Evolutionary conservation across 2,113 vertebrate genomes (phyloP).

Genomic region (Apodemus speciosus): DNA sequence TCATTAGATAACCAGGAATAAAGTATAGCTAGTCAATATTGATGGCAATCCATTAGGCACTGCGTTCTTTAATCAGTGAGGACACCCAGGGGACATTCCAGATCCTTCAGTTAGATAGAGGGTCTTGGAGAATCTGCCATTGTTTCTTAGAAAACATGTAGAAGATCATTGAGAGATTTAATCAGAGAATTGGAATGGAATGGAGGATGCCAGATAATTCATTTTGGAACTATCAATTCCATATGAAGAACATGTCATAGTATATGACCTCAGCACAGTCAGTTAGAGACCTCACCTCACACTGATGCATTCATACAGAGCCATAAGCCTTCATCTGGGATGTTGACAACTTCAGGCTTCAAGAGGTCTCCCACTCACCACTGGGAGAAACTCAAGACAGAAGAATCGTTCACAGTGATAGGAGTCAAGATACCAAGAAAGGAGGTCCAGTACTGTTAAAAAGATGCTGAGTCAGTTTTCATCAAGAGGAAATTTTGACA

Average conservation of each 20-base stretch:
- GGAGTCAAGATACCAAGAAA: neutral
- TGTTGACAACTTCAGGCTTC: neutral
- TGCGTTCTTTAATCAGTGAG: neutral
- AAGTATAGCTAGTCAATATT: neutral
- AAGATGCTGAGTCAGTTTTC: neutral
- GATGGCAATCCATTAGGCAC: neutral
- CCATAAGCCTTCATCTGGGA: neutral
- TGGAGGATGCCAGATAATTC: neutral
- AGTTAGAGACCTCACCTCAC: neutral
- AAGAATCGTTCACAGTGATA: neutral
- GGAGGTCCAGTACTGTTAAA: neutral
- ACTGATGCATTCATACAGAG: neutral
- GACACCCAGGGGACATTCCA: neutral
- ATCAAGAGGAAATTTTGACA: neutral
- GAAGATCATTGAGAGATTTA: neutral
- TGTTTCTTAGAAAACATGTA: slow-evolving; percentile 10
- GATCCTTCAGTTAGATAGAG: neutral
- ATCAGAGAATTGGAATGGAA: neutral
- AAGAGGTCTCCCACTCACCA: neutral
- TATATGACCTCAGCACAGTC: neutral
- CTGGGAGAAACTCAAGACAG: neutral
- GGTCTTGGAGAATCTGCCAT: neutral
- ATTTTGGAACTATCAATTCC: neutral
- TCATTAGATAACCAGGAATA: neutral
- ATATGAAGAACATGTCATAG: too few relatives aligned